Evolutionary conservation across 2,888 invertebrate genomes (phyloP).

Genomic region (Cyrtodaria siliqua): DNA sequence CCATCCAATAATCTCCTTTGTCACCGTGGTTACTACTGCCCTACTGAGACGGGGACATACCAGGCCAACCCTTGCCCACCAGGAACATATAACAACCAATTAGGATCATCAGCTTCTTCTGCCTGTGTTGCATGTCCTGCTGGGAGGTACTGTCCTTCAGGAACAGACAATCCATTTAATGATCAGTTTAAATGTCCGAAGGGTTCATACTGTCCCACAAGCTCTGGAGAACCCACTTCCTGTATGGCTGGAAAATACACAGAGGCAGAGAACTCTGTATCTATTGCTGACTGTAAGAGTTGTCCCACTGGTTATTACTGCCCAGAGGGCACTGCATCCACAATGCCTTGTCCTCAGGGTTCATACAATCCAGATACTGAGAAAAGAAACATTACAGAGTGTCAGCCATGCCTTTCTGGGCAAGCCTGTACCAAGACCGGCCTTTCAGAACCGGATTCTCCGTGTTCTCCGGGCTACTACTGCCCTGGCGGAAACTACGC

Average conservation of each 20-base stretch:
- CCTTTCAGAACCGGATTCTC: slow-evolving; percentile 77
- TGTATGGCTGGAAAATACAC: slow-evolving; percentile 83
- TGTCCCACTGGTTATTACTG: slow-evolving; percentile 76
- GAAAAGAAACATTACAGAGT: slow-evolving; percentile 63
- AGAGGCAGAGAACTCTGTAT: slow-evolving; percentile 78
- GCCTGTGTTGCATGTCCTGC: slow-evolving; percentile 80
- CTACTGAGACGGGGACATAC: slow-evolving; percentile 74
- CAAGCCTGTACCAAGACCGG: slow-evolving; percentile 79
- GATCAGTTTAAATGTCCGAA: slow-evolving; percentile 80
- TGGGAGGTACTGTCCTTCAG: slow-evolving; percentile 80
- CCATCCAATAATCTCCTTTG: slow-evolving; percentile 69
- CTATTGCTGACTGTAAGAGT: slow-evolving; percentile 74
- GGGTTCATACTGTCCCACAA: slow-evolving; percentile 80
- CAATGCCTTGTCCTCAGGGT: slow-evolving; percentile 79
- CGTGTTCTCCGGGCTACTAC: slow-evolving; percentile 83
- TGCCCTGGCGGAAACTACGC: slow-evolving; percentile 82
- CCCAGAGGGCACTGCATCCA: slow-evolving; percentile 68
- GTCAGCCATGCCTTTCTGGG: slow-evolving; percentile 79
- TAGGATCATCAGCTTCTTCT: slow-evolving; percentile 66
- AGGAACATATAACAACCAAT: slow-evolving; percentile 71
- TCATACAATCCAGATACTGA: slow-evolving; percentile 77
- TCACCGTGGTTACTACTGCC: slow-evolving; percentile 81
- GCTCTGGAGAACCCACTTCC: slow-evolving; percentile 65
- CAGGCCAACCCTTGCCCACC: slow-evolving; percentile 79
- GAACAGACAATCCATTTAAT: slow-evolving; percentile 77